Evolutionary conservation across 2,797 vertebrate species (phyloP), one percentile per base, ranked within the genome.

Genomic region (Percopsis omiscomaycus): DNA sequence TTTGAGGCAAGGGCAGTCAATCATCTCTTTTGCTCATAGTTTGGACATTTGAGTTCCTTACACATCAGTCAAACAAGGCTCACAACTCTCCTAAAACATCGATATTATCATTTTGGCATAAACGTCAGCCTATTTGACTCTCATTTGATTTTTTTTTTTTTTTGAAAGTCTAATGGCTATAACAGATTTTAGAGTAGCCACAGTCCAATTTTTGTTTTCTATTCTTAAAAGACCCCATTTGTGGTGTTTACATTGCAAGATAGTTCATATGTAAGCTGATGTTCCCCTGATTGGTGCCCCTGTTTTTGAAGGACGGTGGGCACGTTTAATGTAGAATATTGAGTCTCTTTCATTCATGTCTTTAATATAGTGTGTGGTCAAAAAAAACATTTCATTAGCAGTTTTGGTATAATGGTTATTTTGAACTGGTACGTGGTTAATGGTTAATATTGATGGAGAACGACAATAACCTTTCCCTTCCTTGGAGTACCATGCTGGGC

Each of bases 271-370:
- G 53, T 55, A 16, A 59, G 22, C 16, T 59, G 22, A 47, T 28
- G 22, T 2, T 70, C 44, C n/a, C 12, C 32, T 51, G 15, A 61
- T 32, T 5, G 2, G 46, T 55, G 48, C 12, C 42, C 15, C 51
- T 65, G n/a, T 58, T 27, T 52, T 4, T 13, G 22, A 29, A 54
- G 11, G 16, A 57, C 57, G 48, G 61, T 48, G 16, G 59, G 5
- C 51, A 37, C 44, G 29, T 14, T 56, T 55, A 46, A 10, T 62
- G 67, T 6, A 57, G 58, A 79, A 66, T 59, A 22, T 11, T 29
- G 9, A 42, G 37, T 42, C 37, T 51, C 48, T 65, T 61, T 73
- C 62, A 69, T 62, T 50, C 54, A 22, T 60, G 61, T 59, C n/a
- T 59, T 59, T 55, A 51, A 55, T 62, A 47, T 55, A 55, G 49